phyloP scores from a whole-genome alignment of 2,797 vertebrate genomes.

The Dendrocincla tyrannina region DNA sequence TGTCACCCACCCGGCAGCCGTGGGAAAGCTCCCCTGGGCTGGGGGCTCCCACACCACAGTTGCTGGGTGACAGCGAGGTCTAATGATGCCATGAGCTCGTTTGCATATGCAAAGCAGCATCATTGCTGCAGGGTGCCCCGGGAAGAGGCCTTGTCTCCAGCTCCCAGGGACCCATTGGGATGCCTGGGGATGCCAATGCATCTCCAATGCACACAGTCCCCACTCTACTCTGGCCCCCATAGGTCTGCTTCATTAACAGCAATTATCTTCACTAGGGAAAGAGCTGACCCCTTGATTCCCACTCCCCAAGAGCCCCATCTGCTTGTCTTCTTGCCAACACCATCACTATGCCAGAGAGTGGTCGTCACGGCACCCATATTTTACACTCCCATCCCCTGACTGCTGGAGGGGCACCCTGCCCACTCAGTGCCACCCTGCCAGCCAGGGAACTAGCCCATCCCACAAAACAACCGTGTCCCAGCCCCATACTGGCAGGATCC shows the following conservation, averaged over 20 bases:
- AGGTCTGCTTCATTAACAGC: not conserved
- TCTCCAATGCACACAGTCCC: not conserved
- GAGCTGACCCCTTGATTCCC: not conserved
- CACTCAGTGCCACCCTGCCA: not conserved
- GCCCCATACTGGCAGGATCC: not conserved
- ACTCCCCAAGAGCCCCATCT: not conserved
- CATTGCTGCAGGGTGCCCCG: not conserved
- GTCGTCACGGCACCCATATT: accelerated
- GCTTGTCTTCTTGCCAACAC: not conserved
- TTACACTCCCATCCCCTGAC: not conserved
- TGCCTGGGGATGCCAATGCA: accelerated
- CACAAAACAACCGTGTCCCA: not conserved
- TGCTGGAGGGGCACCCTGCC: not conserved
- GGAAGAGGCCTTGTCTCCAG: not conserved
- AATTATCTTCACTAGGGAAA: slow-evolving; percentile 3
- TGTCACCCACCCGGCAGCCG: not conserved
- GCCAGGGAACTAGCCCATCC: not conserved
- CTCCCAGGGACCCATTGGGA: slow-evolving; percentile 11
- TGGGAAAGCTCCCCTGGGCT: not conserved
- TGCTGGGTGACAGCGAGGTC: slow-evolving; percentile 42
- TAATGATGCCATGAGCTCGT: slow-evolving; percentile 41
- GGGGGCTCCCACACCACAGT: not conserved
- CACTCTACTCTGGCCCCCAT: not conserved
- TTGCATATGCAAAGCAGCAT: slow-evolving; percentile 59
- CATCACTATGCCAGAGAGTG: not conserved